Evolutionary conservation across 2,888 invertebrate species (phyloP), one percentile per base, ranked within the genome.

Genomic region (Ennomos quercinarius): DNA sequence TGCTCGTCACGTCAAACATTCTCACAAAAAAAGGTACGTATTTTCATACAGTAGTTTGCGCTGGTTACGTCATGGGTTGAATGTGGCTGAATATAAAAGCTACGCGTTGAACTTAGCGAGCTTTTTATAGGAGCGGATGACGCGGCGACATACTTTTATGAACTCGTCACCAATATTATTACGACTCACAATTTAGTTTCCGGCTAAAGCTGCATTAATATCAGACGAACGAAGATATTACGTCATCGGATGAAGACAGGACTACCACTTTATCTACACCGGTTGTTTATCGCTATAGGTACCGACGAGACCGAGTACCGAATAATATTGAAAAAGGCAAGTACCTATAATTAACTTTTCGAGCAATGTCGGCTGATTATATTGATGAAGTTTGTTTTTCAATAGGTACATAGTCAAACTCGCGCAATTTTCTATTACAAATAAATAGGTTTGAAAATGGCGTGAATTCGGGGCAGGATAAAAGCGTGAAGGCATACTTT

Each of bases 111-210:
- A 64, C 63, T 57, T 60, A 57, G 57, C 34, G 36, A 62, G 61
- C 63, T 67, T 68, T 61, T 64, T 63, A 61, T 61, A 57, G 44
- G 36, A 34, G 37, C n/a, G 34, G 64, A 61, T 53, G 66, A 67
- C 64, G 67, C 56, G 46, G 27, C 17, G 46, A 49, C 52, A 72
- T 74, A 74, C 68, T 75, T 74, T 61, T 46, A 56, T 58, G 70
- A 65, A 67, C 59, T 63, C 71, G 76, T 81, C 80, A 78, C 53
- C 66, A 50, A 61, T 70, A 67, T 72, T 72, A 58, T 68, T 65
- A 67, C 40, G 63, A 68, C 63, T 61, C 58, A 61, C 40, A 63
- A 68, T 64, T 61, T 60, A 61, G 56, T 67, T 70, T 68, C 36
- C 60, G 58, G 56, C 57, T 72, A 76, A 75, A 74, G 70, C 55